Evolutionary conservation across 2,888 invertebrate species (phyloP).

Genomic region (Acutogordius australiensis): DNA sequence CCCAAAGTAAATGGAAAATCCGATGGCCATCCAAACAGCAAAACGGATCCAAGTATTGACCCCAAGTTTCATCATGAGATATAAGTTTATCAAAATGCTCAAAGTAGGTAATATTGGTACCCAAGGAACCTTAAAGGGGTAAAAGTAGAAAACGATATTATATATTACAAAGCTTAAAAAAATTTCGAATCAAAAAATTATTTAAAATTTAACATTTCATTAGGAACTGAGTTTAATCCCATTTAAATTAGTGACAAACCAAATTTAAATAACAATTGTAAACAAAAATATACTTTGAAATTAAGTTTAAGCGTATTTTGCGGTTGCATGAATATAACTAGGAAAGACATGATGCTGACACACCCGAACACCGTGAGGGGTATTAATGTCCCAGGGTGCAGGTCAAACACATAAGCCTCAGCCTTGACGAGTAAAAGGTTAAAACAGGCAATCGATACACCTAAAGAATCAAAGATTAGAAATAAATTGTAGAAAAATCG

Average conservation of each 20-base stretch:
- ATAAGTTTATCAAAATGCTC: conserved; percentile 4
- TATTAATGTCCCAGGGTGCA: not conserved
- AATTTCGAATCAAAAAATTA: not conserved
- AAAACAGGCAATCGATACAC: not conserved
- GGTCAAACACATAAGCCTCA: not conserved
- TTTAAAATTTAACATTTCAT: no score
- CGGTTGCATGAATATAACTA: not conserved
- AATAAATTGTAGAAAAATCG: no score
- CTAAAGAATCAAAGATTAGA: not conserved
- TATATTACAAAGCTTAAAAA: no score
- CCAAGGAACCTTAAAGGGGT: conserved; percentile 8
- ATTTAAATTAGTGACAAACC: no score
- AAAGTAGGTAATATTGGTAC: not conserved
- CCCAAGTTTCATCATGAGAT: conserved; percentile 8
- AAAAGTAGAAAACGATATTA: no score
- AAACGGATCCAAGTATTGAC: conserved; percentile 7
- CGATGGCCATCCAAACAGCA: not conserved
- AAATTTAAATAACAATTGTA: no score
- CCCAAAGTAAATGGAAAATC: not conserved
- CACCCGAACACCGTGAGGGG: not conserved
- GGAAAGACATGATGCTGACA: not conserved
- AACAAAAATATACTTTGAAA: not conserved
- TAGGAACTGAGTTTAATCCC: no score
- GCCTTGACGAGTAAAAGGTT: not conserved
- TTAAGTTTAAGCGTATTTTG: not conserved